These are phyloP conservation scores for Pampus argenteus DNA, from an alignment of 2,797 vertebrate species.

Conservation along the genomic window DNA sequence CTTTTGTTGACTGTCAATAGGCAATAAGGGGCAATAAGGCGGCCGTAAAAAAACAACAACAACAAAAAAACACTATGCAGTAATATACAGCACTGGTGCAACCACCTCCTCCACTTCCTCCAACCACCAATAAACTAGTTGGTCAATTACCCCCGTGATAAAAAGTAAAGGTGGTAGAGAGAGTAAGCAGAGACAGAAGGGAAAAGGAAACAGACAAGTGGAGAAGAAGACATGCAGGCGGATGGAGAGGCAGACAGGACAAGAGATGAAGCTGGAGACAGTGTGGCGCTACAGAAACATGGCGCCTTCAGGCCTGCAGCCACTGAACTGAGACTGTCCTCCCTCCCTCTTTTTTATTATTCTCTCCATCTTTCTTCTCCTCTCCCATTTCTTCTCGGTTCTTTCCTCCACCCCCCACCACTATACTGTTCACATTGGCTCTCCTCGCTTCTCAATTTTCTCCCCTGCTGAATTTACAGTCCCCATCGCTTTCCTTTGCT, in stretches of 20 bases:
- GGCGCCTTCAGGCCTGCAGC: conserved; percentile 67
- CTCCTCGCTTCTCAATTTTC: not conserved
- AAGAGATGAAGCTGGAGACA: conserved; percentile 50
- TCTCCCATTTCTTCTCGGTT: conserved; percentile 33
- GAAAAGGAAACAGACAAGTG: not conserved
- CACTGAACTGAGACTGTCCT: conserved; percentile 18
- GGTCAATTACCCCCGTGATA: conserved; percentile 73
- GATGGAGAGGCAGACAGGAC: conserved; percentile 29
- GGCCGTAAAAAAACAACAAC: conserved; percentile 67
- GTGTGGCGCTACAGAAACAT: conserved; percentile 74
- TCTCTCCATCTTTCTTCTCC: conserved; percentile 21
- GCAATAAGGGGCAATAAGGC: conserved; percentile 69
- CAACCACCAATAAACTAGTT: conserved; percentile 70
- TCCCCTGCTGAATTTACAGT: conserved; percentile 10
- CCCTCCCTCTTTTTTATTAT: conserved; percentile 25
- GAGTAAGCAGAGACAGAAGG: conserved; percentile 32
- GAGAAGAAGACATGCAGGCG: conserved; percentile 16
- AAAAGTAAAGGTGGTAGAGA: conserved; percentile 52
- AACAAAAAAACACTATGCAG: conserved; percentile 61
- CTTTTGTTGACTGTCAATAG: conserved; percentile 70
- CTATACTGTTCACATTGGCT: conserved; percentile 5
- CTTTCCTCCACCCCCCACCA: conserved; percentile 12
- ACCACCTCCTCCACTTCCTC: conserved; percentile 71
- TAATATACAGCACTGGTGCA: conserved; percentile 67
- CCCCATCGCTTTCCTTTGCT: conserved; percentile 21